These are phyloP conservation scores for Caloenas nicobarica DNA, from an alignment of 2,113 vertebrate species.

Conservation along the genomic window DNA sequence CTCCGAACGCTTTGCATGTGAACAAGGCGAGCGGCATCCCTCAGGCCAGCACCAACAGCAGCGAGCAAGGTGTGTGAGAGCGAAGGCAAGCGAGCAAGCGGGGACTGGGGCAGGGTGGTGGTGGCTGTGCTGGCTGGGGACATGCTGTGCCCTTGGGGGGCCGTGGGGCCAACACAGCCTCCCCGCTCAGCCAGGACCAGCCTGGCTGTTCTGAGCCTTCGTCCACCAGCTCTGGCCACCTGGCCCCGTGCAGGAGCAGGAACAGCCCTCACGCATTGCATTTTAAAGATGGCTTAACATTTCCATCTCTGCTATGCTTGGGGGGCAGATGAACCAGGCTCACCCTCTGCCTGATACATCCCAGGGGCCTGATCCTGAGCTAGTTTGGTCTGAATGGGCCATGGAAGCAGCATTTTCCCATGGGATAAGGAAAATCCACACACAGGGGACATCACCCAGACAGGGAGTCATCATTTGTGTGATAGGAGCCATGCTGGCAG, in stretches of 20 bases:
- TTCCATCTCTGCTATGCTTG: background rate
- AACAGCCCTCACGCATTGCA: accelerated
- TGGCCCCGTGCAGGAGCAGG: accelerated
- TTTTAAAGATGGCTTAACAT: background rate
- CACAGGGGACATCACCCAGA: accelerated
- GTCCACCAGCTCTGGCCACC: background rate
- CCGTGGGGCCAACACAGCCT: background rate
- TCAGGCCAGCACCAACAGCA: accelerated
- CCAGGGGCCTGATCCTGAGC: background rate
- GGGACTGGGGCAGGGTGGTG: background rate
- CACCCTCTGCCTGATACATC: background rate
- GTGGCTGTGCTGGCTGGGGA: too few species aligned
- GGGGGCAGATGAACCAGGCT: accelerated
- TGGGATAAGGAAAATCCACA: background rate
- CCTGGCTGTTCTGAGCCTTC: accelerated
- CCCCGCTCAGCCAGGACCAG: background rate
- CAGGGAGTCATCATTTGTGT: accelerated
- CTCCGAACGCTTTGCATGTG: background rate
- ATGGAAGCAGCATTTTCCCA: accelerated
- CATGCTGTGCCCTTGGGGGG: background rate
- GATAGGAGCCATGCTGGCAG: background rate
- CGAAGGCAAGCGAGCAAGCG: background rate
- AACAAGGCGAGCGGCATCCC: background rate
- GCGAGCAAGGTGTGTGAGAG: background rate
- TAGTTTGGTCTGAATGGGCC: background rate